Evolutionary conservation across 2,888 invertebrate species (phyloP).

Genomic region (Hyalella azteca): DNA sequence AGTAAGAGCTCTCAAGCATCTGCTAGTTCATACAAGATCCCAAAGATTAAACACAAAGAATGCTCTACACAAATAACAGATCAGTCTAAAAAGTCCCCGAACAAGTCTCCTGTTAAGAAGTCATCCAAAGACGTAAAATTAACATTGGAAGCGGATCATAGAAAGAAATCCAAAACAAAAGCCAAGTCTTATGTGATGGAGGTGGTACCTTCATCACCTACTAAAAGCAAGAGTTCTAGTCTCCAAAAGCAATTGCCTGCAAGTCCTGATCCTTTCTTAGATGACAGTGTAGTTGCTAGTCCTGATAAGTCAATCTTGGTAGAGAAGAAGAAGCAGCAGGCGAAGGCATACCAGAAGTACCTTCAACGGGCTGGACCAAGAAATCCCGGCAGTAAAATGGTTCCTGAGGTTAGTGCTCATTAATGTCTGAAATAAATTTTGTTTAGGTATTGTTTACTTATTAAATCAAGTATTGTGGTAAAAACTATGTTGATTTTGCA

Average conservation of each 20-base stretch:
- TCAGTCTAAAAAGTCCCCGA: not conserved
- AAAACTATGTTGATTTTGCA: too few relatives aligned
- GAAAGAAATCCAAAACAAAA: not conserved
- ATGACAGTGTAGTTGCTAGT: not conserved
- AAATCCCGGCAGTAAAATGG: constrained; percentile 80
- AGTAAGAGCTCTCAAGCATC: constrained; percentile 11
- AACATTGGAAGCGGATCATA: not conserved
- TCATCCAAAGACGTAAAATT: not conserved
- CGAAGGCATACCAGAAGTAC: constrained; percentile 67
- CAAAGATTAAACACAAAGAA: not conserved
- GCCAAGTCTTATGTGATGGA: not conserved
- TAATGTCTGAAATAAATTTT: too few relatives aligned
- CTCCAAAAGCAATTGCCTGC: not conserved
- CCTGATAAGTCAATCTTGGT: not conserved
- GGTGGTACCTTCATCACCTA: not conserved
- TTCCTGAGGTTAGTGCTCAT: constrained; percentile 73
- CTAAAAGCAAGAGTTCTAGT: not conserved
- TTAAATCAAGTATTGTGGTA: too few relatives aligned
- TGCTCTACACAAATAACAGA: not conserved
- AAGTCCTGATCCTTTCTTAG: constrained; percentile 22
- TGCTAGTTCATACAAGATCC: not conserved
- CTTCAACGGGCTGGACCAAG: constrained; percentile 77
- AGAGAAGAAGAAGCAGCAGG: constrained; percentile 44
- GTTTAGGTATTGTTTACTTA: too few relatives aligned
- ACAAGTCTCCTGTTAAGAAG: not conserved